Conservation (phyloP, 2,113 vertebrate genomes). For the Nothocercus nigrocapillus region DNA sequence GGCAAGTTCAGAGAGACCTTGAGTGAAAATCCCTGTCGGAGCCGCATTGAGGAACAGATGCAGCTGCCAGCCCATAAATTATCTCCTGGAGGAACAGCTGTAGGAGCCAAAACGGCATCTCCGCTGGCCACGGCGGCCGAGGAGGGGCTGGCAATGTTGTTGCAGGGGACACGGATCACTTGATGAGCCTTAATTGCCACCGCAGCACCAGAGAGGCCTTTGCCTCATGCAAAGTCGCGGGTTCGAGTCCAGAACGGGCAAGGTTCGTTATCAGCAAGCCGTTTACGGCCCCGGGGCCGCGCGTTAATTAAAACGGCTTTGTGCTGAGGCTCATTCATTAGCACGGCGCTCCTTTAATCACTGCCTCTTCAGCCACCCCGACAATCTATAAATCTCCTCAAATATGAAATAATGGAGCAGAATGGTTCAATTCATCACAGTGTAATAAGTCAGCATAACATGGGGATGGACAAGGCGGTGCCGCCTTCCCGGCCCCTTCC, state of each 20-base stretch:
- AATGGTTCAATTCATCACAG: conserved; percentile 83
- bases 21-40: conserved; percentile 9
- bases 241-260: conserved; percentile 71
- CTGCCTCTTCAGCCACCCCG: conserved; percentile 81
- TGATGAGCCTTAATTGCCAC: conserved; percentile 71
- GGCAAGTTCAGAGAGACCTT: background rate
- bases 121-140: background rate
- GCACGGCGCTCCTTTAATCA: conserved; percentile 80
- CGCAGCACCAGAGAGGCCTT: conserved; percentile 64
- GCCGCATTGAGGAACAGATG: background rate
- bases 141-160: background rate
- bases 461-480: conserved; percentile 69
- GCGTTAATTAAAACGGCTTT: conserved; percentile 81
- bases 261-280: conserved; percentile 75
- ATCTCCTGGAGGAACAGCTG: conserved; percentile 3
- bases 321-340: conserved; percentile 77
- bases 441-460: conserved; percentile 78
- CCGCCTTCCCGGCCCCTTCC: too few species aligned
- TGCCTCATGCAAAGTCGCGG: conserved; percentile 71
- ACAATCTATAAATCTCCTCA: conserved; percentile 86
- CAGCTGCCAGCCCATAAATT: background rate
- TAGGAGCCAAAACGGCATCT: conserved; percentile 13
- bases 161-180: background rate
- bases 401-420: conserved; percentile 86
- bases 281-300: conserved; percentile 77